Evolutionary conservation across 1,140 invertebrate genomes (phyloP).

Genomic region (Aphaenogaster ashmeadi): DNA sequence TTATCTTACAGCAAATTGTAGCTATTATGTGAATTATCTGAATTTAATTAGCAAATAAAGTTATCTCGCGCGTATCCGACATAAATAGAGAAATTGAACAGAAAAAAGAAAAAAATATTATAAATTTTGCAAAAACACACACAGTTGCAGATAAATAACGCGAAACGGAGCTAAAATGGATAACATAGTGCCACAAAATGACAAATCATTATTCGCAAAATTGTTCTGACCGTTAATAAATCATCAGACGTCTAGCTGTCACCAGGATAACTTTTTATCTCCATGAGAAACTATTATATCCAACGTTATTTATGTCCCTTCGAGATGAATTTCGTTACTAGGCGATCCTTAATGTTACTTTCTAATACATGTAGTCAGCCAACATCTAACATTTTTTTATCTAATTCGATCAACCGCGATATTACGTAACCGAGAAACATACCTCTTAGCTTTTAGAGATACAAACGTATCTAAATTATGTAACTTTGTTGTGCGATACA

Average conservation of each 20-base stretch:
- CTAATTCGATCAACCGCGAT: neutral
- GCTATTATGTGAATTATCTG: too few relatives aligned
- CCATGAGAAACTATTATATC: neutral
- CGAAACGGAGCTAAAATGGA: neutral
- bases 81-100: neutral
- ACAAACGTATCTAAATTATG: neutral
- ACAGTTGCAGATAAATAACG: neutral
- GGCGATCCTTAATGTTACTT: slow-evolving; percentile 31
- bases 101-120: too few relatives aligned
- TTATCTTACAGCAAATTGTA: too few relatives aligned
- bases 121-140: too few relatives aligned
- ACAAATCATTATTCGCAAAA: slow-evolving; percentile 2
- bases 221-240: neutral
- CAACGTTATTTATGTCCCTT: neutral
- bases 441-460: neutral
- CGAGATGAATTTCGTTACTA: neutral
- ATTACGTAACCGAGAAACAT: slow-evolving; percentile 5
- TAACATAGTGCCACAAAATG: neutral
- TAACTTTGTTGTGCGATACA: neutral
- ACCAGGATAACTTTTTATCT: neutral
- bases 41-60: neutral
- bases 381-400: slow-evolving; percentile 15
- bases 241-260: neutral
- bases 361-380: neutral
- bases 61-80: neutral